A percentile compares a stretch with the other conserved stretches of the same genome.
Conservation (phyloP, 1,140 invertebrate genomes). For the Linepithema humile region DNA sequence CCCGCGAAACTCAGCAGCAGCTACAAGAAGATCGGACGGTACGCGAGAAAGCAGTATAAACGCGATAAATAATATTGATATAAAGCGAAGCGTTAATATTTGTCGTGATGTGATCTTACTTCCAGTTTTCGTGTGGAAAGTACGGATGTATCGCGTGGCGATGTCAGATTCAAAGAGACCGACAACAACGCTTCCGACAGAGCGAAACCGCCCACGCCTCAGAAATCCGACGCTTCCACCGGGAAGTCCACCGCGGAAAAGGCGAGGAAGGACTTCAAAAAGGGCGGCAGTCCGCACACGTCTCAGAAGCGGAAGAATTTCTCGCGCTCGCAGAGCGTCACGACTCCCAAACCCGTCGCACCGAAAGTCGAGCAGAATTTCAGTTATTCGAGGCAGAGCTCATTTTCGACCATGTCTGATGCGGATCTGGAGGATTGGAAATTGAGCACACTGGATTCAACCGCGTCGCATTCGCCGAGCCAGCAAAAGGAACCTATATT, state of each 20-base stretch:
- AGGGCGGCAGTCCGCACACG: not conserved
- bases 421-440: constrained; percentile 82
- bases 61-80: not conserved
- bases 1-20: constrained; percentile 70
- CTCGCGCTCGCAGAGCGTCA: constrained; percentile 80
- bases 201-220: constrained; percentile 41
- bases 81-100: not conserved
- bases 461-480: constrained; percentile 20
- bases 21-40: constrained; percentile 83
- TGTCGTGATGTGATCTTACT: not conserved
- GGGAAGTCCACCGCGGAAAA: constrained; percentile 37
- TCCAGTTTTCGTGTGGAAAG: constrained; percentile 82
- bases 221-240: constrained; percentile 43
- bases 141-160: constrained; percentile 80
- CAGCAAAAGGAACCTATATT: constrained; percentile 75
- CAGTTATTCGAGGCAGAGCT: constrained; percentile 75
- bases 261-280: constrained; percentile 49
- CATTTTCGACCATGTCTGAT: constrained; percentile 81
- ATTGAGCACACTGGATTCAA: constrained; percentile 50
- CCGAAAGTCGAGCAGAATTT: constrained; percentile 66
- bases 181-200: constrained; percentile 70
- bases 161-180: constrained; percentile 81
- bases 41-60: not conserved
- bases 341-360: constrained; percentile 70
- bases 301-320: constrained; percentile 71